These are phyloP conservation scores for Cantharis flavilabris DNA, from an alignment of 2,888 invertebrate genomes.

Conservation along the genomic window DNA sequence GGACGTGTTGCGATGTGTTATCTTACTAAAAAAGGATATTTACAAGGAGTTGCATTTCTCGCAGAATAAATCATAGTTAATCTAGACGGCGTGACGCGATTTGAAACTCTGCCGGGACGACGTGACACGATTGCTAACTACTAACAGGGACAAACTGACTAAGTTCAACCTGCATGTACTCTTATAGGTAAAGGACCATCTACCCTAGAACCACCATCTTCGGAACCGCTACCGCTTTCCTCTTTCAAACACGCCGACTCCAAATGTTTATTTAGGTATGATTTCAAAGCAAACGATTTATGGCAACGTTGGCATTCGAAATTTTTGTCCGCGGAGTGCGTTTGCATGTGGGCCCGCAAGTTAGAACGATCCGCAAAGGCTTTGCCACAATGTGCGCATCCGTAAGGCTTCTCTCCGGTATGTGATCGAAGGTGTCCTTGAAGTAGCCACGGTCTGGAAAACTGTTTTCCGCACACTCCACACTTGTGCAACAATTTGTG, in stretches of 20 bases:
- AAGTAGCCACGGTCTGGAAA: conserved; percentile 93
- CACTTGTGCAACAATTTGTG: conserved; percentile 93
- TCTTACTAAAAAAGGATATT: conserved; percentile 50
- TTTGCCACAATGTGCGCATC: conserved; percentile 92
- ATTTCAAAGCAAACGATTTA: conserved; percentile 91
- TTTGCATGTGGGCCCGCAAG: conserved; percentile 92
- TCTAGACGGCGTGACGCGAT: conserved; percentile 47
- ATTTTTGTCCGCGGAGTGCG: conserved; percentile 89
- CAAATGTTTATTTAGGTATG: conserved; percentile 92
- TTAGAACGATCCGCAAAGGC: conserved; percentile 94
- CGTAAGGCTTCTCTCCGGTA: conserved; percentile 92
- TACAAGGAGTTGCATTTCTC: conserved; percentile 53
- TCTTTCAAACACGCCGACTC: conserved; percentile 78
- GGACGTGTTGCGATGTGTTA: conserved; percentile 58
- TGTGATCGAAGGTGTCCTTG: conserved; percentile 88
- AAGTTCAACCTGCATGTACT: conserved; percentile 25
- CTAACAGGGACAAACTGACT: conserved; percentile 20
- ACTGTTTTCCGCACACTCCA: conserved; percentile 90
- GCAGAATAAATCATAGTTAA: conserved; percentile 53
- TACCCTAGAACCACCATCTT: conserved; percentile 24
- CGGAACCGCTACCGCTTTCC: conserved; percentile 23
- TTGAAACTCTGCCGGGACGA: conserved; percentile 44
- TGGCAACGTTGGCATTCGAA: conserved; percentile 86
- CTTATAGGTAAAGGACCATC: conserved; percentile 22
- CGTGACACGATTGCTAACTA: conserved; percentile 47